Base-by-base conservation (phyloP, 2,797 vertebrate genomes). In the Microtus agrestis region DNA sequence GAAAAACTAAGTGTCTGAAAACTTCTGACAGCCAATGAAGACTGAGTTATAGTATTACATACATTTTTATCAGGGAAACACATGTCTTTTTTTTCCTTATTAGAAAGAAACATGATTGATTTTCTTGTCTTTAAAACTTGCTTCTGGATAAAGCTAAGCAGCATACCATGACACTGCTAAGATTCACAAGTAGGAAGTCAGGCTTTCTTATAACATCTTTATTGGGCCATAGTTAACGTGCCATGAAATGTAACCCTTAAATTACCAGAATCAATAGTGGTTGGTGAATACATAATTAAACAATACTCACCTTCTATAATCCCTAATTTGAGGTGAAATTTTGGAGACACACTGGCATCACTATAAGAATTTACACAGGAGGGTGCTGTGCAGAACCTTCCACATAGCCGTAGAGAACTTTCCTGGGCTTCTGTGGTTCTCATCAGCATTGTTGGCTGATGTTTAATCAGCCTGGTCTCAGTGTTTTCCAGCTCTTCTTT, bases 341-440 rank as follows among this genome's bases (percentile, higher is more conserved):
- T 51, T 31, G 67, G 67, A 40, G 79, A 87, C 67, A 71, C 15
- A 56, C 51, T 19, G 21, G 43, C 29, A 4, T 51, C 4, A 23
- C 5, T 25, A 7, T 71, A 54, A 29, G 46, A 19, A 27, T 37
- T 54, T 71, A 37, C 46, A 87, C 9, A 34, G 25, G 65, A 27
- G 9, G n/a, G 2, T n/a, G 12, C 34, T 69, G 8, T 69, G 21
- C 21, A 56, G 29, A 56, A 31, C 9, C 34, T 56, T 40, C 25
- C 1, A 6, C 0, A 0, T 73, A 19, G 5, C 12, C 0, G 1
- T 51, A 51, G 19, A 27, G 3, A 15, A 23, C 1, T 29, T 31
- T 81, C 23, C n/a, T 29, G 13, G 6, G 7, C 13, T 40, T 54
- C 25, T 43, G 51, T 0, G 25, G n/a, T 74, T 74, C 51, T 31